phyloP scores from a whole-genome alignment of 2,888 invertebrate species.

The Morinoia aosen region DNA sequence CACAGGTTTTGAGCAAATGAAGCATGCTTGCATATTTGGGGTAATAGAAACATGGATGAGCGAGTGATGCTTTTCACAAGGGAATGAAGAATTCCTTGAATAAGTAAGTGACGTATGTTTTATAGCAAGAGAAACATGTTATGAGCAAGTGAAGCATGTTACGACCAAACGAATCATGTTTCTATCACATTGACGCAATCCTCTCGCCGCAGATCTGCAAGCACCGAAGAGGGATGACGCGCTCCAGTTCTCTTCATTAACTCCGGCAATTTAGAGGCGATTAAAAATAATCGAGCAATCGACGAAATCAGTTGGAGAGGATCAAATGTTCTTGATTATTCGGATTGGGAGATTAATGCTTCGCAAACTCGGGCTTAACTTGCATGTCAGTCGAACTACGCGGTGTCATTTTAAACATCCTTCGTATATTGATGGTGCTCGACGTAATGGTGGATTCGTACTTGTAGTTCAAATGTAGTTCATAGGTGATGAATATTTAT shows the following conservation, averaged over 20 bases:
- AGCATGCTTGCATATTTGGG: neutral
- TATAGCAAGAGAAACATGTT: neutral
- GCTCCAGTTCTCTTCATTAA: neutral
- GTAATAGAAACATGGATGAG: neutral
- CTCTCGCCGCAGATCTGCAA: neutral
- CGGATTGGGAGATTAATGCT: neutral
- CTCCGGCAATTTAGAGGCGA: neutral
- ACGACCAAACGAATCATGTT: too few species aligned
- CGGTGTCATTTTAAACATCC: neutral
- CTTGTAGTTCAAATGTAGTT: too few species aligned
- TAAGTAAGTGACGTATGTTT: neutral
- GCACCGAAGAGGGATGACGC: neutral
- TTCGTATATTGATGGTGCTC: too few species aligned
- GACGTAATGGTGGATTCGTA: too few species aligned
- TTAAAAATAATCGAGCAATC: slow-evolving; percentile 6
- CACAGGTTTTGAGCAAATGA: too few species aligned
- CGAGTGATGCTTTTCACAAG: neutral
- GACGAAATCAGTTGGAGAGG: slow-evolving; percentile 9
- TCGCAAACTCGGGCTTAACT: neutral
- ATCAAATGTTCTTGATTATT: neutral
- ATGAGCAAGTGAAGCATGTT: too few species aligned
- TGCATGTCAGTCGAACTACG: neutral
- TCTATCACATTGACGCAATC: neutral
- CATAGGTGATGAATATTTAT: too few species aligned
- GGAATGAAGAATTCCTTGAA: neutral